Evolutionary conservation across 2,888 invertebrate genomes (phyloP).

Genomic region (Spialia ferax): DNA sequence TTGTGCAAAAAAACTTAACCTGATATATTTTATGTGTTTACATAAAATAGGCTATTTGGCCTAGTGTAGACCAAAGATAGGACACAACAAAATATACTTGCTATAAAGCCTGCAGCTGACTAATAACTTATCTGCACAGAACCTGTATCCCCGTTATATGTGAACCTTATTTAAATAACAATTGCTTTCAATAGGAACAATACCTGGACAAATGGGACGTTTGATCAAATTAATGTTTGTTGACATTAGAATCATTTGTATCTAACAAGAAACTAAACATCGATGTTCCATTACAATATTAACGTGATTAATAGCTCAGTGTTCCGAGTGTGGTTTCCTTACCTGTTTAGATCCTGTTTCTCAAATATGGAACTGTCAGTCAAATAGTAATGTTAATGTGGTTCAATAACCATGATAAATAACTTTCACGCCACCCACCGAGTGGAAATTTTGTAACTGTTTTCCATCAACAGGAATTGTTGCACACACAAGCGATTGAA

Average conservation of each 20-base stretch:
- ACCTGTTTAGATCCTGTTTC: slow-evolving; percentile 50
- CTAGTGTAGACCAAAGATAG: no score
- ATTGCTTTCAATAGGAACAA: slow-evolving; percentile 30
- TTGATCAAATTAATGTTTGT: slow-evolving; percentile 39
- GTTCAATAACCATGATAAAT: slow-evolving; percentile 51
- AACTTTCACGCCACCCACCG: slow-evolving; percentile 49
- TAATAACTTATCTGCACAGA: slow-evolving; percentile 28
- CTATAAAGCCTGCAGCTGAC: slow-evolving; percentile 17
- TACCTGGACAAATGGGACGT: slow-evolving; percentile 33
- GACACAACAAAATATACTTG: neutral
- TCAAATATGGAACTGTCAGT: slow-evolving; percentile 52
- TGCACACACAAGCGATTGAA: slow-evolving; percentile 39
- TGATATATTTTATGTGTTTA: no score
- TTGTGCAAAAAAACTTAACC: no score
- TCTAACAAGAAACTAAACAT: slow-evolving; percentile 33
- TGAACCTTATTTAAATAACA: slow-evolving; percentile 39
- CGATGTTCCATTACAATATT: slow-evolving; percentile 36
- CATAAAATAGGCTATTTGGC: no score
- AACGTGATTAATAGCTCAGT: slow-evolving; percentile 36
- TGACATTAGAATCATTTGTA: slow-evolving; percentile 39
- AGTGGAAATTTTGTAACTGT: slow-evolving; percentile 43
- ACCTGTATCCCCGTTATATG: slow-evolving; percentile 30
- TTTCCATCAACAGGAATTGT: slow-evolving; percentile 40
- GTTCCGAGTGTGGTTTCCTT: slow-evolving; percentile 38
- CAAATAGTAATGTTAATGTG: slow-evolving; percentile 50